phyloP scores from a whole-genome alignment of 2,888 invertebrate species.

The Ferrisia virgata region DNA sequence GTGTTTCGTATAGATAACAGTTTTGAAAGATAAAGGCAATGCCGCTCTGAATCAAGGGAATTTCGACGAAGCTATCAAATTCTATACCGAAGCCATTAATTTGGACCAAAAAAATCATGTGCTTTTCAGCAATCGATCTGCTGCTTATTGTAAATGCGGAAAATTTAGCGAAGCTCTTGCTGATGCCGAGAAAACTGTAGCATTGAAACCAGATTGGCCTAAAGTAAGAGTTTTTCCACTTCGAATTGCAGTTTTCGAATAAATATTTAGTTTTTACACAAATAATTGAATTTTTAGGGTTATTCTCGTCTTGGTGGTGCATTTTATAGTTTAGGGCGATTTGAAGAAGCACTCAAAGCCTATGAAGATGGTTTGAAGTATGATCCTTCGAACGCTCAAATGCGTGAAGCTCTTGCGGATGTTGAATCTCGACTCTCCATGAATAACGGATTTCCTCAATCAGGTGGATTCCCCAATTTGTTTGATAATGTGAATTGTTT shows the following conservation, averaged over 20 bases:
- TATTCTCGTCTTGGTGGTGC: slow-evolving; percentile 88
- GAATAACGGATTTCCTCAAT: slow-evolving; percentile 51
- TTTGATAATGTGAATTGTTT: slow-evolving; percentile 57
- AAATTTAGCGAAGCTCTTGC: slow-evolving; percentile 71
- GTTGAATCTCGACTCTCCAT: slow-evolving; percentile 54
- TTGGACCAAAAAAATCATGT: slow-evolving; percentile 81
- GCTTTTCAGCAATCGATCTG: slow-evolving; percentile 86
- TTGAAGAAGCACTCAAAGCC: slow-evolving; percentile 71
- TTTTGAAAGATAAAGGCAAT: slow-evolving; percentile 84
- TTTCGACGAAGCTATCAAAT: slow-evolving; percentile 73
- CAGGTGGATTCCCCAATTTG: slow-evolving; percentile 57
- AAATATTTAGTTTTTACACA: background rate
- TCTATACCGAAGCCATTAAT: slow-evolving; percentile 76
- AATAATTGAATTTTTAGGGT: slow-evolving; percentile 53
- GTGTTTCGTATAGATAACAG: slow-evolving; percentile 62
- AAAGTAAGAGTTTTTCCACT: slow-evolving; percentile 56
- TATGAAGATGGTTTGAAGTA: slow-evolving; percentile 71
- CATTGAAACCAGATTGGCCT: slow-evolving; percentile 78
- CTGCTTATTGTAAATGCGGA: slow-evolving; percentile 79
- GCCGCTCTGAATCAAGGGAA: slow-evolving; percentile 74
- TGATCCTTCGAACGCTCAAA: slow-evolving; percentile 70
- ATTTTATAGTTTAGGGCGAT: slow-evolving; percentile 69
- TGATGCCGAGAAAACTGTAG: slow-evolving; percentile 81
- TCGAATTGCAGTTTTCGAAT: background rate
- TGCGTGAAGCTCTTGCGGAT: slow-evolving; percentile 66